A percentile compares a stretch with the other conserved stretches of the same genome.
These are phyloP conservation scores for Taphrorychus bicolor DNA, from an alignment of 2,888 invertebrate species.

Conservation along the genomic window DNA sequence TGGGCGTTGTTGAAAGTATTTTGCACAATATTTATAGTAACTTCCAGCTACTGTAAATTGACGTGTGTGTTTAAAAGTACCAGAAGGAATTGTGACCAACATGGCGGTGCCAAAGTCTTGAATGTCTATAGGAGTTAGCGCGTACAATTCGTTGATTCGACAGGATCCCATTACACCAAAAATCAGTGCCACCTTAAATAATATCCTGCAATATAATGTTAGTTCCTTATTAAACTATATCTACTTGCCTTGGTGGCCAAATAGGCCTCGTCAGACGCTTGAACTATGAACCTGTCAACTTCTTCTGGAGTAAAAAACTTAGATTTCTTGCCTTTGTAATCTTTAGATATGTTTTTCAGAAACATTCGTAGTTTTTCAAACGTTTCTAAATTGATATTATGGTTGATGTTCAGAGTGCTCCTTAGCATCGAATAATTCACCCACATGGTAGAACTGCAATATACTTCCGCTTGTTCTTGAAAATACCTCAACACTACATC, in stretches of 20 bases:
- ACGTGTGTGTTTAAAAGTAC: slow-evolving; percentile 6
- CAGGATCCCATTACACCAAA: slow-evolving; percentile 39
- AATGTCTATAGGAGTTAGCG: slow-evolving; percentile 33
- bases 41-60: slow-evolving; percentile 26
- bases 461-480: slow-evolving; percentile 30
- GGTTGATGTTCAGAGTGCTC: slow-evolving; percentile 13
- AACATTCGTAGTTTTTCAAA: slow-evolving; percentile 42
- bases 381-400: slow-evolving; percentile 35
- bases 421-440: slow-evolving; percentile 13
- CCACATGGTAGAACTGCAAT: slow-evolving; percentile 10
- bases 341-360: slow-evolving; percentile 45
- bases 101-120: slow-evolving; percentile 32
- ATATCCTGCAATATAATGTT: too few species aligned
- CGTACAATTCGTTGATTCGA: slow-evolving; percentile 31
- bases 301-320: slow-evolving; percentile 47
- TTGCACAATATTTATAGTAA: slow-evolving; percentile 35
- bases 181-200: slow-evolving; percentile 32
- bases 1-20: slow-evolving; percentile 36
- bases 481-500: slow-evolving; percentile 41
- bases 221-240: neutral
- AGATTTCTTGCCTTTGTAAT: slow-evolving; percentile 49
- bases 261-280: slow-evolving; percentile 40
- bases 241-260: slow-evolving; percentile 36
- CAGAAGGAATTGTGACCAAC: slow-evolving; percentile 34
- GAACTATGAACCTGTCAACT: slow-evolving; percentile 39